phyloP scores from a whole-genome alignment of 2,113 vertebrate genomes.

The Indri indri region DNA sequence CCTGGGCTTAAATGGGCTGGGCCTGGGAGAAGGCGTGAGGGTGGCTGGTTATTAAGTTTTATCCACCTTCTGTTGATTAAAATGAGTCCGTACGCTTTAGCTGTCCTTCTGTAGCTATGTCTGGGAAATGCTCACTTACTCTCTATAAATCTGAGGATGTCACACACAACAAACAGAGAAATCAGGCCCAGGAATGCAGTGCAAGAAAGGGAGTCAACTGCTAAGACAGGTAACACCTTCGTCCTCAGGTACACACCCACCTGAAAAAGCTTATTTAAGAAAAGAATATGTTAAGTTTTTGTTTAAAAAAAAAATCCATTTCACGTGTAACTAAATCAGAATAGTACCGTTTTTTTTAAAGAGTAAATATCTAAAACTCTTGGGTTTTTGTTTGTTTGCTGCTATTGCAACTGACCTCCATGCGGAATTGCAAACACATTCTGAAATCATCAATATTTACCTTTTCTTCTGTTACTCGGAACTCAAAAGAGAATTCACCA shows the following conservation, averaged over 20 bases:
- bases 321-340: not conserved
- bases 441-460: not conserved
- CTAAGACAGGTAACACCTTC: not conserved
- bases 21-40: not conserved
- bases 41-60: not conserved
- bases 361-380: not conserved
- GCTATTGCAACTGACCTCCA: not conserved
- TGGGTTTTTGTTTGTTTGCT: not conserved
- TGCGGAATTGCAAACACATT: not conserved
- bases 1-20: not conserved
- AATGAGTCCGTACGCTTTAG: not conserved
- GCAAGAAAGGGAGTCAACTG: not conserved
- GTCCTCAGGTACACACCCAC: not conserved
- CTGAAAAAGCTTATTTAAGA: not conserved
- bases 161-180: not conserved
- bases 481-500: not conserved
- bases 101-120: not conserved
- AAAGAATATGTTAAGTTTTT: not conserved
- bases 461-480: not conserved
- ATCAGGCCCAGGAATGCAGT: fast-evolving
- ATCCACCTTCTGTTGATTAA: not conserved
- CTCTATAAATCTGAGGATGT: not conserved
- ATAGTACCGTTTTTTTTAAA: not conserved
- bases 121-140: not conserved
- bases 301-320: not conserved